These are phyloP conservation scores for Patella pellucida DNA, from an alignment of 2,888 invertebrate species.

Conservation along the genomic window DNA sequence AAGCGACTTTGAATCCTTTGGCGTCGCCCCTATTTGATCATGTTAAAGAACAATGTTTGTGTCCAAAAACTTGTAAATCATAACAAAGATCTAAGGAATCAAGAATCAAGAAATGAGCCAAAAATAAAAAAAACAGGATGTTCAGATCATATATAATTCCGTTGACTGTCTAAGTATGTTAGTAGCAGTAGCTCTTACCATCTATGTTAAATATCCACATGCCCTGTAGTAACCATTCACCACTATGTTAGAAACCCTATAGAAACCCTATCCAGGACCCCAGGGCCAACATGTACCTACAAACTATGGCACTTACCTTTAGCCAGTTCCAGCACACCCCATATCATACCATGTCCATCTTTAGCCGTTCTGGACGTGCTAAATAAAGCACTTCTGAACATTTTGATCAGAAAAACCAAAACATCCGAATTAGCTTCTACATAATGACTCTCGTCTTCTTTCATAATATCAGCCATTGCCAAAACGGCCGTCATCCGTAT, in stretches of 20 bases:
- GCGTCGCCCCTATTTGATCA: too few species aligned
- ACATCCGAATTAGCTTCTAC: background rate
- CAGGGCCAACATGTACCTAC: background rate
- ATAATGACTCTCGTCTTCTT: background rate
- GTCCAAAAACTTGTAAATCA: too few species aligned
- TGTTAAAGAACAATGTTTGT: too few species aligned
- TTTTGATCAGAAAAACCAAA: background rate
- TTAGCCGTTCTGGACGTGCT: background rate
- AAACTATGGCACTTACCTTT: background rate
- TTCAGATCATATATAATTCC: too few species aligned
- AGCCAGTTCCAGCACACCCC: background rate
- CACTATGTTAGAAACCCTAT: background rate
- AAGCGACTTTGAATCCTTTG: too few species aligned
- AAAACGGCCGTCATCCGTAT: background rate
- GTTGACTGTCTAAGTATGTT: too few species aligned
- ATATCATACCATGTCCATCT: background rate
- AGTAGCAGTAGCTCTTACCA: background rate
- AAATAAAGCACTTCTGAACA: background rate
- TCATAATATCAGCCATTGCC: background rate
- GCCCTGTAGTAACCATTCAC: background rate
- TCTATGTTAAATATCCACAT: background rate
- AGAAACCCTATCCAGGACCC: background rate
- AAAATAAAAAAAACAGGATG: too few species aligned
- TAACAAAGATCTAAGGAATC: too few species aligned
- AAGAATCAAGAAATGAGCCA: too few species aligned